Percentiles rank a stretch among this genome's conserved stretches.
These are phyloP conservation scores for Pachypanchax playfairii DNA, from an alignment of 2,113 vertebrate species.

Conservation along the genomic window DNA sequence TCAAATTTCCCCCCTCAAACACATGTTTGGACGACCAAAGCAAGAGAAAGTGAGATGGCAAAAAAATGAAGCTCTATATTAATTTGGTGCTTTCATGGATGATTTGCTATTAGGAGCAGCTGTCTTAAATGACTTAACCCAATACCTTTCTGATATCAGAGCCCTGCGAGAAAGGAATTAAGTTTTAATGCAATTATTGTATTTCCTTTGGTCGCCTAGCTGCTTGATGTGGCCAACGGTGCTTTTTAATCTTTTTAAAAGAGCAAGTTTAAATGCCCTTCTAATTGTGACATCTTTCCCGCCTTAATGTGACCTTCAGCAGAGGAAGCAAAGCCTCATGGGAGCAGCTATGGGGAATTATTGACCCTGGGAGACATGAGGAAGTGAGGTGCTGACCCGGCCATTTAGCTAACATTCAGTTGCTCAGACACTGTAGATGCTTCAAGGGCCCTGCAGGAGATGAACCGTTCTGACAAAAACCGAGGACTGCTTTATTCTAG, in stretches of 20 bases:
- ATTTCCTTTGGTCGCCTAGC: constrained; percentile 79
- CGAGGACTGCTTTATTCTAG: constrained; percentile 12
- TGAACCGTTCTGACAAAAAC: constrained; percentile 20
- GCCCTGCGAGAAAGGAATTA: constrained; percentile 78
- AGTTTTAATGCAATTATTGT: constrained; percentile 87
- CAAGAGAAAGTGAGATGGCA: constrained; percentile 62
- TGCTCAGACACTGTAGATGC: constrained; percentile 25
- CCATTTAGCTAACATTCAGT: constrained; percentile 47
- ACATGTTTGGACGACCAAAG: constrained; percentile 84
- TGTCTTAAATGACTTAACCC: constrained; percentile 88
- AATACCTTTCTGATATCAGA: constrained; percentile 86
- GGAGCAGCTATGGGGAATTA: constrained; percentile 69
- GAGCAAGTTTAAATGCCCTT: constrained; percentile 77
- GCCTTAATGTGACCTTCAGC: constrained; percentile 77
- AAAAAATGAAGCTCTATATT: constrained; percentile 98
- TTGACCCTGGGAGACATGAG: constrained; percentile 70
- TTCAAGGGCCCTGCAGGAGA: constrained; percentile 18
- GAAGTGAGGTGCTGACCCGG: constrained; percentile 55
- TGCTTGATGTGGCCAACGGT: constrained; percentile 69
- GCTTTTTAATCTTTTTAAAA: constrained; percentile 81
- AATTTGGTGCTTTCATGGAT: constrained; percentile 93
- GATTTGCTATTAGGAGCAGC: constrained; percentile 89
- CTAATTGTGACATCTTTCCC: constrained; percentile 81
- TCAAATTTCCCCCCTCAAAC: constrained; percentile 94
- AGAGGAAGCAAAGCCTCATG: constrained; percentile 65